These are phyloP conservation scores for Sarcophaga rosellei DNA, from an alignment of 2,888 invertebrate species.

Conservation along the genomic window DNA sequence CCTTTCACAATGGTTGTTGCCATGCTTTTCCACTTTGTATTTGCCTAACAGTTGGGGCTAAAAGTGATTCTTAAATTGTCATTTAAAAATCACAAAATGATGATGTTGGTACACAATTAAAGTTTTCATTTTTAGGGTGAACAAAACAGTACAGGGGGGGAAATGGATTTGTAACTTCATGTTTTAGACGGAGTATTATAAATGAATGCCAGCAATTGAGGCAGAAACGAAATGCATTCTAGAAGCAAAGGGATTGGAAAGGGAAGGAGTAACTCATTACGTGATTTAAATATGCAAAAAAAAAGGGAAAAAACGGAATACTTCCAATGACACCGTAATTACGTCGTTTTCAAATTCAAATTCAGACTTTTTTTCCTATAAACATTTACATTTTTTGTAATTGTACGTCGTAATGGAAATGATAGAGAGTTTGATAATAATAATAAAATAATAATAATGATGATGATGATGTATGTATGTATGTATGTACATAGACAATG, in stretches of 20 bases:
- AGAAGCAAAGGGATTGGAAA: background rate
- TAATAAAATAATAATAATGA: conserved; percentile 1
- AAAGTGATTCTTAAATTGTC: conserved; percentile 42
- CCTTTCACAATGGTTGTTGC: background rate
- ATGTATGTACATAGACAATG: too few relatives aligned
- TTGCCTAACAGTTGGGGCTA: background rate
- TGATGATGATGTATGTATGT: conserved; percentile 12
- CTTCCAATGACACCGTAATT: conserved; percentile 62
- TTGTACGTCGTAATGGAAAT: conserved; percentile 29
- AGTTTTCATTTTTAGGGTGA: conserved; percentile 16
- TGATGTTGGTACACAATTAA: conserved; percentile 29
- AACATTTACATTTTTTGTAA: conserved; percentile 26
- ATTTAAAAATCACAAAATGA: conserved; percentile 16
- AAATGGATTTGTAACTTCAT: background rate
- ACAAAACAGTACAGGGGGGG: background rate
- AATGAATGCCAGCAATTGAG: background rate
- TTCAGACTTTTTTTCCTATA: conserved; percentile 10
- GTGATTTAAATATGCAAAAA: conserved; percentile 58
- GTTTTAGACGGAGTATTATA: background rate
- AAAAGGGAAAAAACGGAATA: conserved; percentile 16
- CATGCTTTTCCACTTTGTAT: conserved; percentile 17
- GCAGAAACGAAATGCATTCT: background rate
- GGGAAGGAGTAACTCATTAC: conserved; percentile 54
- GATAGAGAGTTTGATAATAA: conserved; percentile 13
- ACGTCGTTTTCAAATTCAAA: conserved; percentile 39